phyloP scores from a whole-genome alignment of 2,797 vertebrate species.

The Poecilia gillii region DNA sequence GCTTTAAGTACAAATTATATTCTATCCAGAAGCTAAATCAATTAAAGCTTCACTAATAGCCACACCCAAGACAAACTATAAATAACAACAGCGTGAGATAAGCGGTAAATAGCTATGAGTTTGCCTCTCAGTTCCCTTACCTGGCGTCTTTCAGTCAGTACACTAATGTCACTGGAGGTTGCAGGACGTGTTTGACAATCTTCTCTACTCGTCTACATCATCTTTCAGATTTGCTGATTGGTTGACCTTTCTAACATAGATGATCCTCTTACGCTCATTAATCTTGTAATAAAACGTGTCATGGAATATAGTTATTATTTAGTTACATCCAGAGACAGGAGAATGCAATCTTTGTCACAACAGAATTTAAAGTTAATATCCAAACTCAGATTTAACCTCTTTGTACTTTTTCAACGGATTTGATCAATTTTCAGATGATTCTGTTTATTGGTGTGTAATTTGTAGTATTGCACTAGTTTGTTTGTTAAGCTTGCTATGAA shows the following conservation, averaged over 20 bases:
- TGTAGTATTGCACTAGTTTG: neutral
- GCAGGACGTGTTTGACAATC: slow-evolving; percentile 55
- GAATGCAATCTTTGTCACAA: slow-evolving; percentile 39
- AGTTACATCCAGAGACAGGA: slow-evolving; percentile 35
- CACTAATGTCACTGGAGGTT: slow-evolving; percentile 32
- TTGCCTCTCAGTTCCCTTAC: slow-evolving; percentile 46
- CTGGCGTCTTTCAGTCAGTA: slow-evolving; percentile 46
- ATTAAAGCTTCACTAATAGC: neutral
- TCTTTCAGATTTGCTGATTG: slow-evolving; percentile 59
- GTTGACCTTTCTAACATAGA: slow-evolving; percentile 74
- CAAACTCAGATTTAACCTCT: neutral
- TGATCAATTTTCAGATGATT: neutral
- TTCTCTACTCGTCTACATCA: slow-evolving; percentile 51
- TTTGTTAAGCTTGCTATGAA: neutral
- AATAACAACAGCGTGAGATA: neutral
- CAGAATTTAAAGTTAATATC: neutral
- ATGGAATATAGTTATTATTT: slow-evolving; percentile 50
- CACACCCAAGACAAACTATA: neutral
- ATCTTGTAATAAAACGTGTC: slow-evolving; percentile 79
- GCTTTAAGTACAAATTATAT: neutral
- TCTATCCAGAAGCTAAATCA: neutral
- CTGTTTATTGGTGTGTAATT: neutral
- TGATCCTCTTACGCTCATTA: slow-evolving; percentile 77
- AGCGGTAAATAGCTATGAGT: neutral
- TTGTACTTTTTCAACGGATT: neutral